Percentiles rank a stretch among this genome's conserved stretches.
Evolutionary conservation across 2,888 invertebrate species (phyloP).

Genomic region (Amphipyra berbera): DNA sequence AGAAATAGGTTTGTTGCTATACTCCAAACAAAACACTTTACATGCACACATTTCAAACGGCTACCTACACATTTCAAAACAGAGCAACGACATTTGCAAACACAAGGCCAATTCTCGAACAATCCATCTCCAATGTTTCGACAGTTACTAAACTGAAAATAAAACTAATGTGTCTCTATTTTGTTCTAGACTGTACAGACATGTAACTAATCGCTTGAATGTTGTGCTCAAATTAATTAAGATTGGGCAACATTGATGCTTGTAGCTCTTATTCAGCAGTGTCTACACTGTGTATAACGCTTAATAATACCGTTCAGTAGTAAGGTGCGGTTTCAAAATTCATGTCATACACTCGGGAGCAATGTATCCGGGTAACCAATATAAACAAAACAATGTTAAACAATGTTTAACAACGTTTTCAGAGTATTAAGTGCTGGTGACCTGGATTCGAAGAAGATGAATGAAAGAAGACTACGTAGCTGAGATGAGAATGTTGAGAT

Average conservation of each 20-base stretch:
- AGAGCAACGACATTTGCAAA: constrained; percentile 29
- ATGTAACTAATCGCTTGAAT: constrained; percentile 36
- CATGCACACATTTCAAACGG: not conserved
- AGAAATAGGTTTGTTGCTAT: no score
- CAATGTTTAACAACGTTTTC: no score
- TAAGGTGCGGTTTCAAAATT: no score
- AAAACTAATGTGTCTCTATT: constrained; percentile 33
- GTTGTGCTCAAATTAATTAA: constrained; percentile 31
- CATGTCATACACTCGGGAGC: no score
- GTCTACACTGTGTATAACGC: not conserved
- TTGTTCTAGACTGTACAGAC: constrained; percentile 39
- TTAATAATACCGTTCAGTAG: no score
- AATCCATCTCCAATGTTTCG: constrained; percentile 42
- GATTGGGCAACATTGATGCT: constrained; percentile 21
- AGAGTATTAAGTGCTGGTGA: no score
- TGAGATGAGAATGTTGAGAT: no score
- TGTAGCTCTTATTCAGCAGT: constrained; percentile 6
- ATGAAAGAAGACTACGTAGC: no score
- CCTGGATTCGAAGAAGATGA: no score
- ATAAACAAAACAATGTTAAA: no score
- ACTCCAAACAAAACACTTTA: no score
- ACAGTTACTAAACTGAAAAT: constrained; percentile 28
- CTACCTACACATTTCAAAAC: constrained; percentile 34
- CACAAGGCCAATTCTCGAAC: constrained; percentile 31
- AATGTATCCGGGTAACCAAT: no score